phyloP scores from a whole-genome alignment of 2,888 invertebrate genomes.

The Drosophila maculinotata region DNA sequence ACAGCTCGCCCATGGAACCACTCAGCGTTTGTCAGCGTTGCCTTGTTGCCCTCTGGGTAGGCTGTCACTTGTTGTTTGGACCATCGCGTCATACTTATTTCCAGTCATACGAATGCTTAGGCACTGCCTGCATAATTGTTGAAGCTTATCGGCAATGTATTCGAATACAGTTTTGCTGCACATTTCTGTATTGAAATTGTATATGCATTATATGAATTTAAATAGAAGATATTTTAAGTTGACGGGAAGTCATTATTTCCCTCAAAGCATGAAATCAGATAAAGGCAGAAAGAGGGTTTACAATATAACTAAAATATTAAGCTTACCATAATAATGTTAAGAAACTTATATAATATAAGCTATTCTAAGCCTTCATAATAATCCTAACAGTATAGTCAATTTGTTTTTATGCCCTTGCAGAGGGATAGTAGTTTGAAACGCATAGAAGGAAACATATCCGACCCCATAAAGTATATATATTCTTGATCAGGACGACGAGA shows the following conservation, averaged over 20 bases:
- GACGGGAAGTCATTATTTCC: not conserved
- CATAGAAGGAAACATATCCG: too few relatives aligned
- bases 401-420: too few relatives aligned
- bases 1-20: constrained; percentile 8
- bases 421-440: too few relatives aligned
- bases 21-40: constrained; percentile 19
- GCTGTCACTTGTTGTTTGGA: constrained; percentile 60
- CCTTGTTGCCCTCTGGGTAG: constrained; percentile 3
- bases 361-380: too few relatives aligned
- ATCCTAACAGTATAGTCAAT: too few relatives aligned
- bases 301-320: too few relatives aligned
- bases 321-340: too few relatives aligned
- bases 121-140: constrained; percentile 52
- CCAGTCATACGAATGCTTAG: constrained; percentile 33
- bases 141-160: constrained; percentile 13
- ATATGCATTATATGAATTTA: not conserved
- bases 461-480: too few relatives aligned
- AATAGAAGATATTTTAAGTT: not conserved
- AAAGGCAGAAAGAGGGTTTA: too few relatives aligned
- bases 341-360: too few relatives aligned
- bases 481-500: too few relatives aligned
- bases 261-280: not conserved
- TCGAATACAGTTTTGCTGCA: constrained; percentile 1
- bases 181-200: not conserved
- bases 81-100: constrained; percentile 58